A percentile compares a stretch with the other conserved stretches of the same genome.
These are phyloP conservation scores for Lacerta bilineata DNA, from an alignment of 2,797 vertebrate genomes.

Conservation along the genomic window DNA sequence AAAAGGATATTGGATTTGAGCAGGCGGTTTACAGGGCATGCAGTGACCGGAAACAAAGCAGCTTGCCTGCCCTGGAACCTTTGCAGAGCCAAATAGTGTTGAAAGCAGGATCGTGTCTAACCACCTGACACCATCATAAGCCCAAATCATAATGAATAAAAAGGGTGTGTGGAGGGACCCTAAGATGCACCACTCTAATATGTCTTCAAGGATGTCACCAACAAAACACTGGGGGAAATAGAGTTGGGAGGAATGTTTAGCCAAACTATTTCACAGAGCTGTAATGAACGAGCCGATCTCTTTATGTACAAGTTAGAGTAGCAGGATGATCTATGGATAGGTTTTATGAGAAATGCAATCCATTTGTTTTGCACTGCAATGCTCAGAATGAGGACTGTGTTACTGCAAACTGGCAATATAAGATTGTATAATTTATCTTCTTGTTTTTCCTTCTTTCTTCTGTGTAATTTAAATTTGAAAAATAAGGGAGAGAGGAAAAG, in stretches of 20 bases:
- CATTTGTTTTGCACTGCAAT: neutral
- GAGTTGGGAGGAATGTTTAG: neutral
- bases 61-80: too few relatives aligned
- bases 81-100: too few relatives aligned
- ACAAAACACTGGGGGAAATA: neutral
- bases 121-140: too few relatives aligned
- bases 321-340: neutral
- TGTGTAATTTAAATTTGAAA: constrained; percentile 7
- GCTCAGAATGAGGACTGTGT: neutral
- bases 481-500: neutral
- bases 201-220: neutral
- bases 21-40: too few relatives aligned
- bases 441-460: neutral
- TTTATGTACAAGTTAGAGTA: constrained; percentile 5
- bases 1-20: too few relatives aligned
- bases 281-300: neutral
- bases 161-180: too few relatives aligned
- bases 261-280: neutral
- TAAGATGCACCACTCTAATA: neutral
- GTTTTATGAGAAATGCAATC: neutral
- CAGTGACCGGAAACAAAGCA: too few relatives aligned
- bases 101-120: too few relatives aligned
- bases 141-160: too few relatives aligned
- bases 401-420: neutral
- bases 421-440: neutral